Base-by-base conservation (phyloP, 2,888 invertebrate genomes). In the Hemaris fuciformis region DNA sequence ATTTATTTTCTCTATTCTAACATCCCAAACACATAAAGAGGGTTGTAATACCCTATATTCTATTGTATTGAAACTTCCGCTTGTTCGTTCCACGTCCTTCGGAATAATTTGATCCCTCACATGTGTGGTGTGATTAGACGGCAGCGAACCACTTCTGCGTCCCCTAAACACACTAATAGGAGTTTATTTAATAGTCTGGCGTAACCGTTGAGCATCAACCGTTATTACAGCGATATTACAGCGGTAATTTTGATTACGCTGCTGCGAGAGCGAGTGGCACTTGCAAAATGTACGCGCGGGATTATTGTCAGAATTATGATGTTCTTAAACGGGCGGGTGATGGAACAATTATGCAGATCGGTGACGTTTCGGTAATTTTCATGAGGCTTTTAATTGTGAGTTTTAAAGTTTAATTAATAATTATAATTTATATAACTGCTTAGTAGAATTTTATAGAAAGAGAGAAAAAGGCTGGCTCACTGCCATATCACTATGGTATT, bases 171-270 rank as follows among this genome's bases (percentile, higher is more conserved):
- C 46, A 31, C 31, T 53, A 53, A 53, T 53, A 31, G 27, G 18
- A 53, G 27, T 53, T 31, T 31, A 53, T 53, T 53, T 53, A 53
- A 53, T 53, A 53, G 53, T 53, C 53, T 53, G 31, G 18, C 31
- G 31, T 27, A 31, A 53, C 18, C 53, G 10, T 53, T 53, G 31
- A 27, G 31, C 31, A 27, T 53, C 31, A 53, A 8, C 22, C 53
- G 53, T 53, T 53, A 53, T 53, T 53, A 53, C 53, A 31, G 31
- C 53, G 18, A 53, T 31, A 53, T 53, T 31, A 53, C 53, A 10
- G 10, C 31, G 53, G 53, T 31, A 53, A 53, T 53, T 53, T 53
- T 31, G 31, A 53, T 53, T 53, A 31, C 53, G 27, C 31, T 18
- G 18, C 18, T 31, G 27, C 27, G 27, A 31, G 53, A 10, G 31